phyloP scores from a whole-genome alignment of 2,797 vertebrate species.

The Sebastes minor region DNA sequence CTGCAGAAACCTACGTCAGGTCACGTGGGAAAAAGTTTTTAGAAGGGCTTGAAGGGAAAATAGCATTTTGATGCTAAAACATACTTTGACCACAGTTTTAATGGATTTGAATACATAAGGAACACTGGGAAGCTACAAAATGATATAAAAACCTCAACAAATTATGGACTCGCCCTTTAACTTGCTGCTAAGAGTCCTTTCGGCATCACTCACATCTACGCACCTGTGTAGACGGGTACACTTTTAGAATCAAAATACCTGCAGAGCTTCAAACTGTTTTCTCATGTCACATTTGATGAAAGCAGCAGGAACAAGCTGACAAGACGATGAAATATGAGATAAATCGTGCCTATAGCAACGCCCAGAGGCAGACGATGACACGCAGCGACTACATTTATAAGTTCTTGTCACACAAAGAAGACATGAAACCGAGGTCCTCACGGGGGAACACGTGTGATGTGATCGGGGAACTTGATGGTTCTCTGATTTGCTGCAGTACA shows the following conservation, averaged over 20 bases:
- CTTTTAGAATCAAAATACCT: background rate
- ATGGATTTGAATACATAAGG: too few relatives aligned
- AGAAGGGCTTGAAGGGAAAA: too few relatives aligned
- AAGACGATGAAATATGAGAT: conserved; percentile 37
- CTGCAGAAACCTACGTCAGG: background rate
- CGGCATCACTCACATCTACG: background rate
- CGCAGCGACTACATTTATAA: background rate
- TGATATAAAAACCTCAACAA: too few relatives aligned
- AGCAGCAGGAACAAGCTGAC: conserved; percentile 8
- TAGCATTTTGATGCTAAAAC: too few relatives aligned
- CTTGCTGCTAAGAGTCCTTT: conserved; percentile 1
- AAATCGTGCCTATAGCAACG: conserved; percentile 9
- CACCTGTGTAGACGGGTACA: background rate
- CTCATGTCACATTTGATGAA: conserved; percentile 22
- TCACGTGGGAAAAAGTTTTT: too few relatives aligned
- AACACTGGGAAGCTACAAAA: too few relatives aligned
- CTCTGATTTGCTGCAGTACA: conserved; percentile 34
- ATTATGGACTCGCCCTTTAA: background rate
- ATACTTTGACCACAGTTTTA: too few relatives aligned
- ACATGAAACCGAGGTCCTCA: conserved; percentile 2
- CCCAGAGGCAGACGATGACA: conserved; percentile 8
- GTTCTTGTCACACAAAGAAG: conserved; percentile 19
- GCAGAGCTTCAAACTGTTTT: conserved; percentile 2
- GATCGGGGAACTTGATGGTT: conserved; percentile 25
- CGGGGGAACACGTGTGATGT: background rate